These are phyloP conservation scores for Pseudotriccus pelzelni DNA, from an alignment of 2,797 vertebrate species.

Conservation along the genomic window DNA sequence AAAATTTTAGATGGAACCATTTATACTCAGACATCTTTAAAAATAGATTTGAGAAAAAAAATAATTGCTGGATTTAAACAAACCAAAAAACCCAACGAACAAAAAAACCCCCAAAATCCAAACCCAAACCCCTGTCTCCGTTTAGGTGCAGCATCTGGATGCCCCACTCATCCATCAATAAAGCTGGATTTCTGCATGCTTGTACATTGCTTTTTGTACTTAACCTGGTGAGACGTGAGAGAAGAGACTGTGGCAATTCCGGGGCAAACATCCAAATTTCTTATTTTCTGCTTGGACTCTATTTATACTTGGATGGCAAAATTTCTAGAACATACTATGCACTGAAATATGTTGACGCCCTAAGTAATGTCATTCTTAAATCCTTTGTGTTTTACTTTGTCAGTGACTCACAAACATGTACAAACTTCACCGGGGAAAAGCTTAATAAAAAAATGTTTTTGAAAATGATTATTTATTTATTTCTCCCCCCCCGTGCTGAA, in stretches of 20 bases:
- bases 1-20: not conserved
- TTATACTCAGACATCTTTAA: not conserved
- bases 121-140: accelerated
- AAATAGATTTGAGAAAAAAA: not conserved
- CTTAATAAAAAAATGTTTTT: not conserved
- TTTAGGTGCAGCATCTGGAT: not conserved
- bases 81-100: not conserved
- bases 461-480: too few species aligned
- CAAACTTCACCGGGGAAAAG: not conserved
- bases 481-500: accelerated
- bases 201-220: not conserved
- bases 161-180: not conserved
- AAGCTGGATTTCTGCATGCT: not conserved
- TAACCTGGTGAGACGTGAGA: not conserved
- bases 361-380: not conserved
- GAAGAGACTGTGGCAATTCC: not conserved
- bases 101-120: not conserved
- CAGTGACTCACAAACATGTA: not conserved
- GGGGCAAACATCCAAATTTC: not conserved
- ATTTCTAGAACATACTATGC: not conserved
- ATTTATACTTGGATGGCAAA: not conserved
- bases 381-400: not conserved
- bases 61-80: not conserved
- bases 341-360: not conserved
- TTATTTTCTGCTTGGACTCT: not conserved